Base-by-base conservation (phyloP, 2,113 vertebrate species). In the Chelonoidis abingdonii region DNA sequence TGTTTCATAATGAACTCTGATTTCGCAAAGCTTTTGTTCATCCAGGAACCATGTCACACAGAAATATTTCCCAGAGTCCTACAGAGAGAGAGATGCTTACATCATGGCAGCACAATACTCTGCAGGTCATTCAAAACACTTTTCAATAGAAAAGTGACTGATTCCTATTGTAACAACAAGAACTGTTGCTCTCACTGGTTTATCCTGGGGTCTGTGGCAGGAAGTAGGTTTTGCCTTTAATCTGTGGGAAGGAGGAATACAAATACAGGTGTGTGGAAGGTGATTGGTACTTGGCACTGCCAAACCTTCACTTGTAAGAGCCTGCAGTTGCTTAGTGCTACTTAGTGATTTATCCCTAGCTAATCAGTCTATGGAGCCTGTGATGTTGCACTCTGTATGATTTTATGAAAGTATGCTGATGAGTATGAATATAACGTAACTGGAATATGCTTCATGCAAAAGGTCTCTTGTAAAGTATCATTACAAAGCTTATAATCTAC, bases 1-100 rank as follows among this genome's bases (percentile, higher is more conserved):
- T 69, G 52, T 54, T 95, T 95, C 85, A 56, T 27, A 79, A 90
- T 89, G 82, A 94, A 72, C 56, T 72, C 35, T 22, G 83, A 49
- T 89, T 87, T 76, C 83, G 52, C 21, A 41, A 31, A 81, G 83
- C 13, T 41, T 84, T 78, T 88, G 57, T 88, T 95, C 76, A 78
- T 27, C 31, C 13, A 78, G 50, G 93, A 83, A 14, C 62, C 75
- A 27, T 52, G 17, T 69, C 57, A 53, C 17, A 50, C 35, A 25
- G n/a, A 81, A 44, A 84, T 62, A 65, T 35, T 76, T 82, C 29
- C 44, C 54, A 50, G 29, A 50, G 75, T 65, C 80, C 82, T 83
- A 38, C 47, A 84, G 65, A 89, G 80, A 89, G 89, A 13, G 3
- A 8, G 38, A 17, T 80, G 13, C 9, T 41, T 90, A 90, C 75